These are phyloP conservation scores for Gobio occitaniae DNA, from an alignment of 2,797 vertebrate genomes.

Conservation along the genomic window DNA sequence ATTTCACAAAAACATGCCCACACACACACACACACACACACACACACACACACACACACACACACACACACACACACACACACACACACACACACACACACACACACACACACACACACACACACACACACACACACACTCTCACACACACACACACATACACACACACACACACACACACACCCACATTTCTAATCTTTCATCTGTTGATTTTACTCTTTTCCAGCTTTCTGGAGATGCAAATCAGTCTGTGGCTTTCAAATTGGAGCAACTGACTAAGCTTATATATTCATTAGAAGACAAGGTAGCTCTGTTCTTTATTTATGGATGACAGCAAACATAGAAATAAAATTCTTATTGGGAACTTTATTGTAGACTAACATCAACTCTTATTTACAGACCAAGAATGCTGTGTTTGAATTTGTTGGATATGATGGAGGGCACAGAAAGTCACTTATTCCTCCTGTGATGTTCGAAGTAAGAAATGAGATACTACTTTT, in stretches of 20 bases:
- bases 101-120: no score
- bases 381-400: conserved; percentile 62
- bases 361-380: background rate
- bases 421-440: conserved; percentile 82
- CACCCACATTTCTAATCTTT: background rate
- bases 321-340: conserved; percentile 1
- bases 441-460: conserved; percentile 90
- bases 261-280: conserved; percentile 89
- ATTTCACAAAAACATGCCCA: no score
- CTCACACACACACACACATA: no score
- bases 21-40: no score
- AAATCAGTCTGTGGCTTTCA: conserved; percentile 78
- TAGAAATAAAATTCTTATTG: background rate
- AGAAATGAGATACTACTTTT: conserved; percentile 3
- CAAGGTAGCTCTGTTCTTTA: conserved; percentile 79
- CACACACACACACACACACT: no score
- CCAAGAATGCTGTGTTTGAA: conserved; percentile 75
- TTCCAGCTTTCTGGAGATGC: conserved; percentile 81
- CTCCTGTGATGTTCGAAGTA: conserved; percentile 92
- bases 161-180: no score
- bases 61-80: no score
- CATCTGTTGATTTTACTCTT: conserved; percentile 37
- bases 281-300: conserved; percentile 93
- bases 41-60: no score
- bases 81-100: no score